Conservation (phyloP, 2,888 invertebrate species). For the Andrena bicolor region DNA sequence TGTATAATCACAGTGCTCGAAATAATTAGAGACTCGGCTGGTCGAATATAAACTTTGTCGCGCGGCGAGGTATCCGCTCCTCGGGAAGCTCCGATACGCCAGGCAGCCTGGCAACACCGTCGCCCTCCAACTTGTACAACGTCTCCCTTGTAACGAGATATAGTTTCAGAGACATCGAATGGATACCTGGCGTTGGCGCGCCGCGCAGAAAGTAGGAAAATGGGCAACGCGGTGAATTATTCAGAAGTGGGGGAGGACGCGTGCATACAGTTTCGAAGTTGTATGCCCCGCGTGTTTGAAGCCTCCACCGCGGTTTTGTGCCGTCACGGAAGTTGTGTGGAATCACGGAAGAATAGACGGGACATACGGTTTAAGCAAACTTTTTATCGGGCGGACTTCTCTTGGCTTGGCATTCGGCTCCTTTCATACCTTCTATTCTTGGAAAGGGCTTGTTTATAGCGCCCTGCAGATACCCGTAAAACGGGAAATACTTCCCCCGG, state of each 20-base stretch:
- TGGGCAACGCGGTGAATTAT: too few relatives aligned
- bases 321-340: too few relatives aligned
- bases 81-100: too few relatives aligned
- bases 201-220: too few relatives aligned
- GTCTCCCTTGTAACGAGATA: not conserved
- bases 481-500: constrained; percentile 69
- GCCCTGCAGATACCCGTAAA: constrained; percentile 69
- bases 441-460: constrained; percentile 66
- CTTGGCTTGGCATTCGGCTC: constrained; percentile 52
- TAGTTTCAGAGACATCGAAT: not conserved
- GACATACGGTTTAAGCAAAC: constrained; percentile 60
- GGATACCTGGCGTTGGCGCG: too few relatives aligned
- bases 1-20: not conserved
- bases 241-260: too few relatives aligned
- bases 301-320: constrained; percentile 40
- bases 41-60: not conserved
- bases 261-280: constrained; percentile 36
- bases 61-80: too few relatives aligned
- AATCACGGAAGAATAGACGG: constrained; percentile 56
- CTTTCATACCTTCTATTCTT: constrained; percentile 62
- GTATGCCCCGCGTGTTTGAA: constrained; percentile 17
- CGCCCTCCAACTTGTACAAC: too few relatives aligned
- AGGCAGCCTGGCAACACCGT: too few relatives aligned
- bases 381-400: constrained; percentile 59
- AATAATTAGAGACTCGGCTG: not conserved